These are phyloP conservation scores for Eclectus roratus DNA, from an alignment of 2,113 vertebrate genomes.

Conservation along the genomic window DNA sequence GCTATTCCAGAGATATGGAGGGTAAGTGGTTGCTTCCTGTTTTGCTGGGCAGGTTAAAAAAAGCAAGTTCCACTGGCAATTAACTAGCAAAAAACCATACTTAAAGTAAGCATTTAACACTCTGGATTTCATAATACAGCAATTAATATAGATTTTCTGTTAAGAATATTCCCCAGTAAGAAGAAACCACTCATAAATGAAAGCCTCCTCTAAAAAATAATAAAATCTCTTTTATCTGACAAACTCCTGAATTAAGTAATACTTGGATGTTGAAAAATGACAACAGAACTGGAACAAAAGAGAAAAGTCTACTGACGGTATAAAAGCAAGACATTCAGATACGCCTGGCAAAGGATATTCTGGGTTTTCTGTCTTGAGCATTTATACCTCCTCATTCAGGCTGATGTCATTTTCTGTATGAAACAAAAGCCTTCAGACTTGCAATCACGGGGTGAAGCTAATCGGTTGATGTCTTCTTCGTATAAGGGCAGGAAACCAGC, in stretches of 20 bases:
- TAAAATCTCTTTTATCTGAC: background rate
- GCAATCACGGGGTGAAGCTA: rapidly evolving
- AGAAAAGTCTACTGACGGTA: background rate
- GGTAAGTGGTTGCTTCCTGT: background rate
- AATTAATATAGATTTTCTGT: background rate
- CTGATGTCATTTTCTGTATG: background rate
- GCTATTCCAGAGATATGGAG: background rate
- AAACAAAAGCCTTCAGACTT: background rate
- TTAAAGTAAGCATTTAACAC: background rate
- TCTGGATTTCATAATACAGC: background rate
- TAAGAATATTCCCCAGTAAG: background rate
- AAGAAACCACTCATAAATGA: constrained; percentile 13
- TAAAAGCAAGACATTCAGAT: background rate
- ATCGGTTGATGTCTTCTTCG: background rate
- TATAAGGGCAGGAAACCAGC: background rate
- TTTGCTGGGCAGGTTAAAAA: background rate
- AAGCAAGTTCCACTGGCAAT: background rate
- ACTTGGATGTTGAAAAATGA: constrained; percentile 13
- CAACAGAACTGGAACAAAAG: constrained; percentile 46
- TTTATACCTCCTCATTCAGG: background rate
- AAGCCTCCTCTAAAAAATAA: background rate
- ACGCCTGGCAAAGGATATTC: background rate
- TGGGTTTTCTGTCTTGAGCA: background rate
- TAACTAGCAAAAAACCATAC: background rate
- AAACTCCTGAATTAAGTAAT: constrained; percentile 17